A percentile compares a stretch with the other conserved stretches of the same genome.
Evolutionary conservation across 2,888 invertebrate genomes (phyloP).

Genomic region (Oeneis ivallda): DNA sequence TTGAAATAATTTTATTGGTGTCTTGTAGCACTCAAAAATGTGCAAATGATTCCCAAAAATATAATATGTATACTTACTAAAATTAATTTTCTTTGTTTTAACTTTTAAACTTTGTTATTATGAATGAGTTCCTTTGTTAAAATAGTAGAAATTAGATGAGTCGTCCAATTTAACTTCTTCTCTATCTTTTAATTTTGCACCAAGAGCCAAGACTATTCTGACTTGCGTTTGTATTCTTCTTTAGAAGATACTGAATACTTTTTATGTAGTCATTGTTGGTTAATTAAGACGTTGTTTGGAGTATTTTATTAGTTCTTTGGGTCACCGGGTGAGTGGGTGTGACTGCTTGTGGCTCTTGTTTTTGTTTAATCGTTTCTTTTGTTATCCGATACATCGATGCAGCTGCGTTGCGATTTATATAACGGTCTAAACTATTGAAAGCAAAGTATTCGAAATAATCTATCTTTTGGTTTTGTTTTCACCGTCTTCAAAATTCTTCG

Average conservation of each 20-base stretch:
- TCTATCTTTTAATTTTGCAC: background rate
- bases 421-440: slow-evolving; percentile 28
- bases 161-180: background rate
- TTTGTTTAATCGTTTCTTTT: slow-evolving; percentile 40
- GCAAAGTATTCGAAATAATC: slow-evolving; percentile 13
- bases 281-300: slow-evolving; percentile 65
- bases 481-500: background rate
- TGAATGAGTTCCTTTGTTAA: no score
- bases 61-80: no score
- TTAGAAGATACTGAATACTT: slow-evolving; percentile 53
- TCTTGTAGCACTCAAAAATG: background rate
- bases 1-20: background rate
- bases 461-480: slow-evolving; percentile 18
- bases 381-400: slow-evolving; percentile 29
- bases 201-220: slow-evolving; percentile 7
- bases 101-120: no score
- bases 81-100: no score
- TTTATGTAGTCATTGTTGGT: slow-evolving; percentile 63
- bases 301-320: slow-evolving; percentile 62
- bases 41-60: no score
- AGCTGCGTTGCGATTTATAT: slow-evolving; percentile 33
- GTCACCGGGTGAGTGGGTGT: slow-evolving; percentile 65
- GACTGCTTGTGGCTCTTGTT: slow-evolving; percentile 50
- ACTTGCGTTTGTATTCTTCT: slow-evolving; percentile 27
- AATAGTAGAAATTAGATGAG: no score